These are phyloP conservation scores for Menura novaehollandiae DNA, from an alignment of 2,113 vertebrate genomes.

Conservation along the genomic window DNA sequence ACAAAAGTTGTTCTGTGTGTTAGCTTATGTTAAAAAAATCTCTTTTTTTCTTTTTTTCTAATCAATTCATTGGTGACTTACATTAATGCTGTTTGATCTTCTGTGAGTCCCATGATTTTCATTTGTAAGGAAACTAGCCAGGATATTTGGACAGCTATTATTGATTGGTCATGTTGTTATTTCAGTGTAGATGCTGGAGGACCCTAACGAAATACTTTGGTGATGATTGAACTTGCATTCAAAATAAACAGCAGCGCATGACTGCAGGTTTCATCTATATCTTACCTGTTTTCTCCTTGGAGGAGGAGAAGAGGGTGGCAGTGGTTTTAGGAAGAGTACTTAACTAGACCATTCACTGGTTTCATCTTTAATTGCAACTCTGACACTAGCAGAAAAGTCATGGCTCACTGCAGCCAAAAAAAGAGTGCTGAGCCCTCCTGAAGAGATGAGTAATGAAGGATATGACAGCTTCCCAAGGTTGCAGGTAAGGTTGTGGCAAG, in stretches of 20 bases:
- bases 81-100: neutral
- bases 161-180: neutral
- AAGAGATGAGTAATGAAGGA: neutral
- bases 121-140: neutral
- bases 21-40: neutral
- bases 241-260: neutral
- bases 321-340: neutral
- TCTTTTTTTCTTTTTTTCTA: neutral
- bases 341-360: neutral
- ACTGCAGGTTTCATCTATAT: neutral
- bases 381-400: neutral
- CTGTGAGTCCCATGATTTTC: neutral
- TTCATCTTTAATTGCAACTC: neutral
- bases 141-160: neutral
- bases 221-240: neutral
- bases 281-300: neutral
- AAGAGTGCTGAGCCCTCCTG: neutral
- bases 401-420: neutral
- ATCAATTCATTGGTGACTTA: neutral
- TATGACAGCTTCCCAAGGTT: neutral
- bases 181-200: neutral
- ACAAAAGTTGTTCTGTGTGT: neutral
- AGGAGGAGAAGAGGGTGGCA: neutral
- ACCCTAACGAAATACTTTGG: neutral
- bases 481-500: neutral